A percentile compares a stretch with the other conserved stretches of the same genome.
Conservation (phyloP, 2,888 invertebrate genomes). For the Alviniconcha strummeri region DNA sequence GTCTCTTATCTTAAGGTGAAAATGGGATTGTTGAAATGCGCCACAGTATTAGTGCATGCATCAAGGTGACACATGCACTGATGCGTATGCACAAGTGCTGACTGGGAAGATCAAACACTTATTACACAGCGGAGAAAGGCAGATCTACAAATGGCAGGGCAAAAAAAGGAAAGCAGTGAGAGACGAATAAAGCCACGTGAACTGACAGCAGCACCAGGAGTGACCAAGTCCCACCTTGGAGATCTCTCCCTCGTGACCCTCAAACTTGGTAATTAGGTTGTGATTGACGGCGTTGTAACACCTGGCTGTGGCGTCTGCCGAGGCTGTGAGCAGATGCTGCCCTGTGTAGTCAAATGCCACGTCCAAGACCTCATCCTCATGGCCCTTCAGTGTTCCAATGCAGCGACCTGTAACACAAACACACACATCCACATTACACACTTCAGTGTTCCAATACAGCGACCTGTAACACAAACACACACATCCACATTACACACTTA, state of each 20-base stretch:
- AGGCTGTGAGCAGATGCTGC: conserved; percentile 83
- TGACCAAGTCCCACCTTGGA: conserved; percentile 66
- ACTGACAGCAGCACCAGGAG: no score
- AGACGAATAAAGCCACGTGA: no score
- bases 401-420: conserved; percentile 56
- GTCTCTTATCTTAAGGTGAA: no score
- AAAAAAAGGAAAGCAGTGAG: no score
- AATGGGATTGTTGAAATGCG: no score
- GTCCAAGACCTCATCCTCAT: conserved; percentile 80
- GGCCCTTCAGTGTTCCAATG: conserved; percentile 71
- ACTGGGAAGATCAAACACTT: no score
- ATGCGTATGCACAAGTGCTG: no score
- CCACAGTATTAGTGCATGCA: no score
- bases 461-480: conserved; percentile 50
- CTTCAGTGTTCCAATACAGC: conserved; percentile 68
- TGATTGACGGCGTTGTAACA: conserved; percentile 80
- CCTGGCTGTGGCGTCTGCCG: conserved; percentile 84
- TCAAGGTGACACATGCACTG: no score
- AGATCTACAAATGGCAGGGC: no score
- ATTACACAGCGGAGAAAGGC: no score
- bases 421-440: neutral
- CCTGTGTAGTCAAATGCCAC: conserved; percentile 86
- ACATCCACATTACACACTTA: conserved; percentile 36
- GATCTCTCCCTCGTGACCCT: conserved; percentile 74
- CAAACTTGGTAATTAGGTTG: conserved; percentile 66